Conservation (phyloP, 2,113 vertebrate species). For the Nannospalax galili region DNA sequence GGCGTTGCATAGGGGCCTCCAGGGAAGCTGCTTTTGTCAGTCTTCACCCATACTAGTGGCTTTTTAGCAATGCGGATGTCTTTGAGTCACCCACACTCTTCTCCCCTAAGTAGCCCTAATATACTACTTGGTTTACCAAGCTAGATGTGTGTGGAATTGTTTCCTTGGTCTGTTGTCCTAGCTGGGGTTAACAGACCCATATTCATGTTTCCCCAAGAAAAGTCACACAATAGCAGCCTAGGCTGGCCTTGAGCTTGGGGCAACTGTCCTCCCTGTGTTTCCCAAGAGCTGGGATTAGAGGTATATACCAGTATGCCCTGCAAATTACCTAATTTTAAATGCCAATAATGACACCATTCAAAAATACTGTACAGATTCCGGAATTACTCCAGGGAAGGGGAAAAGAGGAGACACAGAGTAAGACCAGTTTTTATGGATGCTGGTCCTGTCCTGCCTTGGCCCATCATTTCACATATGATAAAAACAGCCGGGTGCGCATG, state of each 20-base stretch:
- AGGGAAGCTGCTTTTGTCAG: neutral
- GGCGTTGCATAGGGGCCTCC: neutral
- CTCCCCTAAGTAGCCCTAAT: neutral
- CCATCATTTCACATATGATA: neutral
- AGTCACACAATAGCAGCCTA: neutral
- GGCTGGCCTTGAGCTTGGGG: neutral
- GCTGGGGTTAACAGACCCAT: neutral
- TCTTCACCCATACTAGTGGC: neutral
- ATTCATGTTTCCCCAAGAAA: neutral
- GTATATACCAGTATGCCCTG: neutral
- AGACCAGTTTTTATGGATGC: neutral
- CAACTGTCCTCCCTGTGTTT: neutral
- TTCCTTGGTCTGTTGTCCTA: neutral
- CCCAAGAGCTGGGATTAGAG: neutral
- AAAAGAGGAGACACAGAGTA: neutral
- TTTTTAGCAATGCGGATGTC: neutral
- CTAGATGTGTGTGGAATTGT: neutral
- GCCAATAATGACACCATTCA: neutral
- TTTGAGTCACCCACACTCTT: neutral
- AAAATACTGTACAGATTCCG: neutral
- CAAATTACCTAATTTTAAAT: neutral
- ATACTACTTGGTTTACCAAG: neutral
- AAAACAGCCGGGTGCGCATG: too few species aligned
- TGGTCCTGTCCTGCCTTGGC: neutral
- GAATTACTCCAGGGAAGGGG: constrained; percentile 14